Conservation (phyloP, 1,140 invertebrate species). For the Plutomurus gul region DNA sequence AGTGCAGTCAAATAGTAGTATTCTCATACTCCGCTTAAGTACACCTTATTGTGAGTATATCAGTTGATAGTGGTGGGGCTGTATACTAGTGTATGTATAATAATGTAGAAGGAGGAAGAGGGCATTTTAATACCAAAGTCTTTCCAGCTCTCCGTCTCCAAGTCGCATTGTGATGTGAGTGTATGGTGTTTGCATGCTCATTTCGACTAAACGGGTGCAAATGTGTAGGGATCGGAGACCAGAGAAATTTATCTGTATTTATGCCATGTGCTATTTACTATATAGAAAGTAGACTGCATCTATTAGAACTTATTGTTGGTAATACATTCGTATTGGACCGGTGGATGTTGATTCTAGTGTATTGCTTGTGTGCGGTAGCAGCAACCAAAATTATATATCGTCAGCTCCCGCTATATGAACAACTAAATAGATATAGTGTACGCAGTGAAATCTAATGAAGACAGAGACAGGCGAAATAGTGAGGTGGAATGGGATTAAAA, state of each 20-base stretch:
- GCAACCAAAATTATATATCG: too few species aligned
- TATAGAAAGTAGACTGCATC: too few species aligned
- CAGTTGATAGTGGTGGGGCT: too few species aligned
- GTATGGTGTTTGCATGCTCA: background rate
- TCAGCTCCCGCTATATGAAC: background rate
- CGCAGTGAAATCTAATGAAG: constrained; percentile 18
- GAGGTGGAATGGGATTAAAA: constrained; percentile 21
- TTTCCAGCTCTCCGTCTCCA: background rate
- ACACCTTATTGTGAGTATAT: too few species aligned
- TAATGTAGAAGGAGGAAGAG: background rate
- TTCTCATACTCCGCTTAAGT: background rate
- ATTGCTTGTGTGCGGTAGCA: background rate
- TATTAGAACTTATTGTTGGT: too few species aligned
- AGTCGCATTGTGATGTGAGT: background rate
- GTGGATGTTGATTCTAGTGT: background rate
- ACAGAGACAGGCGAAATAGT: background rate
- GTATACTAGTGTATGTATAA: too few species aligned
- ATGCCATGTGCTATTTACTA: too few species aligned
- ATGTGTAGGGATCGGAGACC: background rate
- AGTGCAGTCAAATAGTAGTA: background rate
- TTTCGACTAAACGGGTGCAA: background rate
- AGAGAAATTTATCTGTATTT: too few species aligned
- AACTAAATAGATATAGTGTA: too few species aligned
- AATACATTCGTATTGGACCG: too few species aligned
- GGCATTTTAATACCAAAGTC: constrained; percentile 13